phyloP scores from a whole-genome alignment of 2,888 invertebrate species.

The Biston stratarius region DNA sequence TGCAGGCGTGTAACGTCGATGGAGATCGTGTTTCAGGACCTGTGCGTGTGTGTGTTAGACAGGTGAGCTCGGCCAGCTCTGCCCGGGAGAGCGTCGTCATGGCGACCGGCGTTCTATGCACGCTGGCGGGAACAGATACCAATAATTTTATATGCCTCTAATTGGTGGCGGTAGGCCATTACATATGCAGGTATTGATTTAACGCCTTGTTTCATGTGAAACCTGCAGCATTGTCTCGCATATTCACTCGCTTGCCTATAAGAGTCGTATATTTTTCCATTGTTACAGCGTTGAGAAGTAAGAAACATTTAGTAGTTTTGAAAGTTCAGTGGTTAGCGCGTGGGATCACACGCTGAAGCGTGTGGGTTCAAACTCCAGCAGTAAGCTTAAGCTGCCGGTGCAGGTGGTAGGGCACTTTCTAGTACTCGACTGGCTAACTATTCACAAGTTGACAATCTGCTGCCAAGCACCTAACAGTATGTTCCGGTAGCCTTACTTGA shows the following conservation, averaged over 20 bases:
- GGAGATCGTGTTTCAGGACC: constrained; percentile 57
- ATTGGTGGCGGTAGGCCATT: constrained; percentile 25
- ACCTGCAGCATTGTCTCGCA: background rate
- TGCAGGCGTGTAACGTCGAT: constrained; percentile 62
- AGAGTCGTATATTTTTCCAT: background rate
- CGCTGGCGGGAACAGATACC: constrained; percentile 40
- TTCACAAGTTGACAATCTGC: too few species aligned
- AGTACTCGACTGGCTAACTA: too few species aligned
- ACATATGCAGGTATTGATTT: constrained; percentile 29
- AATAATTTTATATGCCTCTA: constrained; percentile 31
- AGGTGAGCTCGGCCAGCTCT: constrained; percentile 72
- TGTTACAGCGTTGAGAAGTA: background rate
- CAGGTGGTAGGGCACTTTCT: too few species aligned
- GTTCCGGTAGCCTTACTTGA: too few species aligned
- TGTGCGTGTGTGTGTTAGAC: constrained; percentile 62
- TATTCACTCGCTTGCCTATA: background rate
- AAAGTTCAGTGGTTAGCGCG: too few species aligned
- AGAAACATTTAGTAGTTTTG: too few species aligned
- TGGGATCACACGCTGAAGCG: too few species aligned
- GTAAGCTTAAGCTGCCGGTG: too few species aligned
- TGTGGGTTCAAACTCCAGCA: too few species aligned
- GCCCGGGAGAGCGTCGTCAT: constrained; percentile 75
- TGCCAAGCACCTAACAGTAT: too few species aligned
- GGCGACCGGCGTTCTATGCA: constrained; percentile 71
- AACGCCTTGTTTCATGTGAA: constrained; percentile 7